Base-by-base conservation (phyloP, 2,797 vertebrate genomes). In the Rhinoraja longicauda region DNA sequence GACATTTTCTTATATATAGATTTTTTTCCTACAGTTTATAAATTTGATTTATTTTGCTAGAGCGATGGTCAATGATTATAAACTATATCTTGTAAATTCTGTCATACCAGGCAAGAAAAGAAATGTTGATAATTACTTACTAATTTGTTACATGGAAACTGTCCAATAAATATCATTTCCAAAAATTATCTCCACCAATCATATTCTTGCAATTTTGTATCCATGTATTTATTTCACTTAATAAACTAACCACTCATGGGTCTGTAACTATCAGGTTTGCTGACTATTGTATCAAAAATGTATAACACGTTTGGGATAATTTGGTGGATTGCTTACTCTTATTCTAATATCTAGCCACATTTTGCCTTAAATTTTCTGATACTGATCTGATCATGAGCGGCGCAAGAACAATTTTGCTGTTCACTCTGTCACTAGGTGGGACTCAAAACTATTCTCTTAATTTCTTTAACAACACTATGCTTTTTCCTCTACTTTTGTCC, bases 1-100 rank as follows among this genome's bases (percentile, higher is more conserved):
- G 36, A 45, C 90, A 92, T 75, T 92, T 92, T 75, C 39, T 75
- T 75, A 53, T 26, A 13, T 13, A 57, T 53, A 21, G 6, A 75
- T 45, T 82, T 53, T 45, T 90, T 92, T 92, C 70, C 70, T 57
- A 29, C 5, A 73, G 26, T 75, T 32, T 53, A 70, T 75, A 92
- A 57, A 92, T 92, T 92, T 92, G 90, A 75, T 92, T 92, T 75
- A 72, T 92, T 92, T 92, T 88, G 32, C 84, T 36, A 57, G 72
- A 39, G 70, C 73, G 36, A 24, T 92, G 39, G 72, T 75, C 32
- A 72, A 29, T 92, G 70, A 75, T 92, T 73, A 73, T 72, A 64
- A 92, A 53, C 45, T 92, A 39, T 92, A 73, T 75, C 90, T 92
- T 92, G 36, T 57, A 73, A 92, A 53, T 73, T 75, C 70, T 39